Percentiles rank a stretch among this genome's conserved stretches.
Evolutionary conservation across 2,888 invertebrate species (phyloP).

Genomic region (Augiades crinisus): DNA sequence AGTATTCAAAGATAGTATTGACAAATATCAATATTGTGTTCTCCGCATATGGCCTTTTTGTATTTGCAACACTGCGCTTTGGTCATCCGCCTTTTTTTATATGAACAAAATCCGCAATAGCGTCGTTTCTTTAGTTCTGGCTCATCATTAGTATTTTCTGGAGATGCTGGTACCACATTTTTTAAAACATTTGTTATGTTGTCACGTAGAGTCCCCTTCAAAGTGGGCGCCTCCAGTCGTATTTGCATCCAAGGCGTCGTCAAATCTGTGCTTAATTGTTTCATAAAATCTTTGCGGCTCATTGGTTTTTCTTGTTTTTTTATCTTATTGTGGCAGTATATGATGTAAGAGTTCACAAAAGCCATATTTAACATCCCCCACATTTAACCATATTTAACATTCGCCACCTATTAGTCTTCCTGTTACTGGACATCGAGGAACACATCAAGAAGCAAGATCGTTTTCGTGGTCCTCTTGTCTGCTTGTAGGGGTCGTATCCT

Average conservation of each 20-base stretch:
- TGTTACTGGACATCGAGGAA: no score
- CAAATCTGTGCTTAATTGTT: background rate
- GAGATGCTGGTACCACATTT: constrained; percentile 1
- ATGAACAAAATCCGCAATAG: background rate
- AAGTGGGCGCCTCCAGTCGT: background rate
- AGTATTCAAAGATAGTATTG: background rate
- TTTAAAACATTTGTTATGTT: background rate
- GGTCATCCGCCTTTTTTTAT: background rate
- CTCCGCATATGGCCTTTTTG: background rate
- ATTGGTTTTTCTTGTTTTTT: background rate
- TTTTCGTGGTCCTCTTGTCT: constrained; percentile 14
- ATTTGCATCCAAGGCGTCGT: constrained; percentile 6
- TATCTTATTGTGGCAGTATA: background rate
- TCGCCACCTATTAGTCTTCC: no score
- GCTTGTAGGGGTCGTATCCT: constrained; percentile 9
- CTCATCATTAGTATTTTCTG: background rate
- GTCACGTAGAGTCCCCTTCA: background rate
- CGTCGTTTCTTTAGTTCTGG: constrained; percentile 1
- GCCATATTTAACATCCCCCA: background rate
- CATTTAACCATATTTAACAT: no score
- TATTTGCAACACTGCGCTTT: background rate
- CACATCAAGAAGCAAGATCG: constrained; percentile 6
- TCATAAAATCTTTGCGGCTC: constrained; percentile 1
- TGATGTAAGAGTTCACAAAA: background rate
- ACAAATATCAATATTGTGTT: constrained; percentile 2